Base-by-base conservation (phyloP, 2,797 vertebrate species). In the Tympanoctomys barrerae region DNA sequence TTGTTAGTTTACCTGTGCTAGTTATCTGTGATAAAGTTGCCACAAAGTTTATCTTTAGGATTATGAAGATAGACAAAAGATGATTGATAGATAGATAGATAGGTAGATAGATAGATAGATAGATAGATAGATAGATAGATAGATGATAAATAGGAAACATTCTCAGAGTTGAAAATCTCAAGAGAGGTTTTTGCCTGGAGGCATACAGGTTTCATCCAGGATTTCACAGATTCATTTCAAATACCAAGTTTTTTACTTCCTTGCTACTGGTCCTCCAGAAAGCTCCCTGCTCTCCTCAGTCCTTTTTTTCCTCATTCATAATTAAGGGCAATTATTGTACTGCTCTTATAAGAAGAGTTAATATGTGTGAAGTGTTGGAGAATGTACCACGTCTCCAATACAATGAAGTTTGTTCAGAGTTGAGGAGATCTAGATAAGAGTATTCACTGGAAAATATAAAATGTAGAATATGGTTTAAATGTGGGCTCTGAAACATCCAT, bases 221-320 rank as follows among this genome's bases (percentile, higher is more conserved):
- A 59, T 14, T 31, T 1, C 28, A 36, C 7, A 9, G 26, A 61
- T 10, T 61, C 12, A 19, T n/a, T 84, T 77, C 26, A 77, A 46
- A 73, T 33, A 16, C 3, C 73, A 0, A 0, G 8, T 42, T 10
- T 42, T 31, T 11, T 24, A 28, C 1, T 82, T 31, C 2, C 4
- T 9, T 13, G 59, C 13, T 18, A 49, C 33, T 78, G 46, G 46
- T 0, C 61, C n/a, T 62, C 68, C 18, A 18, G 49, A 8, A 49
- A 6, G 49, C 49, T 49, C 49, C 49, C 49, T 49, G 49, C 8
- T 49, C 49, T 49, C 49, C 49, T 46, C 28, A 49, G 26, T 33
- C 2, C 31, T 80, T 19, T 14, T 14, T 36, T 28, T 42, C 39
- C 16, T 26, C 42, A 28, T 24, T 31, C n/a, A 8, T 12, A 57